Conservation (phyloP, 2,797 vertebrate genomes). For the Chiroxiphia lanceolata region DNA sequence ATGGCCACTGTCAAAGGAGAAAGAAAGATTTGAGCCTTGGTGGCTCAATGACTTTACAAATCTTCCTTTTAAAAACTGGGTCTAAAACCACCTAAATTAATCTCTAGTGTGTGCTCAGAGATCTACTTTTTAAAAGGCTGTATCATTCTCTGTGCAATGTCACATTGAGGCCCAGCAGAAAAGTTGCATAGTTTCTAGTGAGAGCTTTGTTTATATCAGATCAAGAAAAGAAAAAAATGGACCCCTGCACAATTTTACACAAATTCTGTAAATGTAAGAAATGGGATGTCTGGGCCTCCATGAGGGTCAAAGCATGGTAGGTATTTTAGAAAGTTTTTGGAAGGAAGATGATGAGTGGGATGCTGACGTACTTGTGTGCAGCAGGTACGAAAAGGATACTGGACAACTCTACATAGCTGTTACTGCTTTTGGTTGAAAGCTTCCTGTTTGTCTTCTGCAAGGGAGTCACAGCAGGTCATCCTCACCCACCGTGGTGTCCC, state of each 20-base stretch:
- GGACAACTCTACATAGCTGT: not conserved
- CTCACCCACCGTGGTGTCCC: accelerated
- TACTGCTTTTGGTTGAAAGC: not conserved
- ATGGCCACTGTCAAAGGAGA: not conserved
- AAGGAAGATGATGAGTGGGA: not conserved
- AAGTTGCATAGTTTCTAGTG: not conserved
- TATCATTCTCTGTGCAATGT: not conserved
- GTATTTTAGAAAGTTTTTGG: not conserved
- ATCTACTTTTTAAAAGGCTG: not conserved
- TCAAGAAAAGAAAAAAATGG: not conserved
- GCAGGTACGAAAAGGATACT: not conserved
- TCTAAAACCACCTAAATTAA: not conserved
- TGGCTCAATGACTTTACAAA: not conserved
- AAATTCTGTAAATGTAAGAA: not conserved
- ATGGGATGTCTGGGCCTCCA: not conserved
- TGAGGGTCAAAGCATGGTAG: not conserved
- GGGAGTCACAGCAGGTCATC: not conserved
- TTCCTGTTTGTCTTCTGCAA: not conserved
- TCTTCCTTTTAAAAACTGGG: not conserved
- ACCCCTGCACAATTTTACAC: not conserved
- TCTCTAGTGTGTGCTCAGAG: accelerated
- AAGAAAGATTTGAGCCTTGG: not conserved
- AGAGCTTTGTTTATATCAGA: not conserved
- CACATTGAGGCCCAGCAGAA: not conserved
- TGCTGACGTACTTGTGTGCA: not conserved